These are phyloP conservation scores for Sipunculus nudus DNA, from an alignment of 2,888 invertebrate species.

Conservation along the genomic window DNA sequence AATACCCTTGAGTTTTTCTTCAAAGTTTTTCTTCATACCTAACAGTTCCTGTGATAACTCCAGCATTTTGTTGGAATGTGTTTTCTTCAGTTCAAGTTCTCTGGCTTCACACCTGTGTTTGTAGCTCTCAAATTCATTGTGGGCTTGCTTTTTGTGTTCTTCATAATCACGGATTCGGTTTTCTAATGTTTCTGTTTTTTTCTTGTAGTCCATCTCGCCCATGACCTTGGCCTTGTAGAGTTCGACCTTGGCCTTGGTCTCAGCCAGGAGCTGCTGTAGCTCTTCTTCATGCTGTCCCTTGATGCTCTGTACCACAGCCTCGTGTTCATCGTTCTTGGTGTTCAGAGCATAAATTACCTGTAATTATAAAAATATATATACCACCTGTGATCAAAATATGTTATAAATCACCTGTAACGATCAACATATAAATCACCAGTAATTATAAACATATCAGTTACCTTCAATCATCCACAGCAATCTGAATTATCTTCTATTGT, in stretches of 20 bases:
- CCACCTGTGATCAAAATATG: too few species aligned
- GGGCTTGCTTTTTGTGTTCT: conserved; percentile 44
- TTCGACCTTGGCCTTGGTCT: conserved; percentile 57
- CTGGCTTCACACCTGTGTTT: conserved; percentile 49
- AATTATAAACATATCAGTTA: too few species aligned
- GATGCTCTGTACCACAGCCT: conserved; percentile 55
- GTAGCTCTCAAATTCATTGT: conserved; percentile 51
- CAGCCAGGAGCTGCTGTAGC: conserved; percentile 58
- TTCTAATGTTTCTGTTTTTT: conserved; percentile 51
- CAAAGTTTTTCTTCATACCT: conserved; percentile 57
- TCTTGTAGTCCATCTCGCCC: conserved; percentile 45
- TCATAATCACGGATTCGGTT: conserved; percentile 49
- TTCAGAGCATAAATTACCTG: conserved; percentile 67
- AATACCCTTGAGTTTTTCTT: conserved; percentile 54
- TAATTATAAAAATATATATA: conserved; percentile 22
- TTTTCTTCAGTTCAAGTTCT: conserved; percentile 50
- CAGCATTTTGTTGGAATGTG: conserved; percentile 54
- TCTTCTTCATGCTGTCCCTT: conserved; percentile 64
- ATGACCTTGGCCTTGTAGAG: conserved; percentile 49
- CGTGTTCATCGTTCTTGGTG: conserved; percentile 67
- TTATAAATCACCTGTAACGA: too few species aligned
- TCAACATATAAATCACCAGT: too few species aligned
- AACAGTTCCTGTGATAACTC: conserved; percentile 58
- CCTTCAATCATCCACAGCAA: too few species aligned
- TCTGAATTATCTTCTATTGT: too few species aligned